A percentile compares a stretch with the other conserved stretches of the same genome.
Conservation (phyloP, 2,888 invertebrate genomes). For the Leptinotarsa juncta region DNA sequence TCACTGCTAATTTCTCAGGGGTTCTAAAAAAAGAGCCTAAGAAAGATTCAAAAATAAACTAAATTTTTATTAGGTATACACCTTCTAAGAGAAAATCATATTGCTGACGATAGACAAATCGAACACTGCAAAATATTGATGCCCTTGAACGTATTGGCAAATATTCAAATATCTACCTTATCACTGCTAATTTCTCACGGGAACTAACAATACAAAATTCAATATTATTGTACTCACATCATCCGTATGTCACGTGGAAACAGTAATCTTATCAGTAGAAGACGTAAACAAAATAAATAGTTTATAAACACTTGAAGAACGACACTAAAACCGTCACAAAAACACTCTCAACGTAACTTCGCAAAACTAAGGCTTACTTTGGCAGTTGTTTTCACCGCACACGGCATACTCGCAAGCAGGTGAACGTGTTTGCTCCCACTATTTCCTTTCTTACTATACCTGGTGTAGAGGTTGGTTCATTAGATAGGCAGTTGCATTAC, state of each 20-base stretch:
- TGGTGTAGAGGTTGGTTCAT: not conserved
- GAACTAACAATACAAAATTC: not conserved
- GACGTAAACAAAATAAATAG: conserved; percentile 8
- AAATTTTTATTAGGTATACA: not conserved
- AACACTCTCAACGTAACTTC: conserved; percentile 12
- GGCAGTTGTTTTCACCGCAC: conserved; percentile 27
- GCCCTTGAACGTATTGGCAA: conserved; percentile 15
- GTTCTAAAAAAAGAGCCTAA: not conserved
- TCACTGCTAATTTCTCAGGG: not conserved
- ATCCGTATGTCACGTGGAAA: conserved; percentile 8
- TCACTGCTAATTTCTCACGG: not conserved
- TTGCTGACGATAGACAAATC: not conserved
- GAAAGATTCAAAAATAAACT: not conserved
- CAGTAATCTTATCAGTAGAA: conserved; percentile 8
- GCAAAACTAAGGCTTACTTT: conserved; percentile 25
- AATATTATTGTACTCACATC: conserved; percentile 1
- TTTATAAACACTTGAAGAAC: not conserved
- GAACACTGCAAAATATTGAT: not conserved
- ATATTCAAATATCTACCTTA: conserved; percentile 4
- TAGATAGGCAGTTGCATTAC: not conserved
- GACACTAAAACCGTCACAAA: conserved; percentile 3
- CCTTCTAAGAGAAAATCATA: not conserved
- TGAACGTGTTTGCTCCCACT: conserved; percentile 45
- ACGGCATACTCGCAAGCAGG: conserved; percentile 34
- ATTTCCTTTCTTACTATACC: conserved; percentile 40